Evolutionary conservation across 2,113 vertebrate species (phyloP).

Genomic region (Gobio gobio): DNA sequence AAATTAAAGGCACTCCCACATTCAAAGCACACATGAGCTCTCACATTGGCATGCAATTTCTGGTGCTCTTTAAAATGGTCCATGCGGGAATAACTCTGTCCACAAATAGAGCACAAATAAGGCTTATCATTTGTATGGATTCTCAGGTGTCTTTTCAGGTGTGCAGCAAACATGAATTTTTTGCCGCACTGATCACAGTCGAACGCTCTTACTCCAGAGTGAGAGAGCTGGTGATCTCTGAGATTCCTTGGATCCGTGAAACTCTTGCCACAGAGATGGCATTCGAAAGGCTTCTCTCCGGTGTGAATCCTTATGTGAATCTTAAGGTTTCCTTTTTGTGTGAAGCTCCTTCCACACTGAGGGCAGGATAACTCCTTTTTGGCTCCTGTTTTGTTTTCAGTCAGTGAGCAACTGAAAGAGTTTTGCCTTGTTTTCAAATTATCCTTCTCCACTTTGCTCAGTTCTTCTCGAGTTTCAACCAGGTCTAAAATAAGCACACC

Average conservation of each 20-base stretch:
- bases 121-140: conserved; percentile 13
- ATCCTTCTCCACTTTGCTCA: not conserved
- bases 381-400: not conserved
- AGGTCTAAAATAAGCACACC: not conserved
- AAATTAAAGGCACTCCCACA: conserved; percentile 14
- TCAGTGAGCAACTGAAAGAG: not conserved
- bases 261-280: not conserved
- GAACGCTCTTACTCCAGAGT: conserved; percentile 14
- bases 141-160: conserved; percentile 2
- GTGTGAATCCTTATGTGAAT: conserved; percentile 9
- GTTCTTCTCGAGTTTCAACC: not conserved
- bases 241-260: not conserved
- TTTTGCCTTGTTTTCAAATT: not conserved
- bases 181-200: not conserved
- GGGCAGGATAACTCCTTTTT: not conserved
- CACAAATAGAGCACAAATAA: conserved; percentile 4
- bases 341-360: conserved; percentile 4
- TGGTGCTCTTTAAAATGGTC: conserved; percentile 15
- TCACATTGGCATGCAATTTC: conserved; percentile 4
- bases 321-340: conserved; percentile 13
- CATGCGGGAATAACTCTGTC: not conserved
- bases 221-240: conserved; percentile 15
- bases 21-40: not conserved
- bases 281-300: conserved; percentile 1
- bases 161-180: not conserved